A percentile compares a stretch with the other conserved stretches of the same genome.
Evolutionary conservation across 2,888 invertebrate genomes (phyloP).

Genomic region (Drosophila acutilabella): DNA sequence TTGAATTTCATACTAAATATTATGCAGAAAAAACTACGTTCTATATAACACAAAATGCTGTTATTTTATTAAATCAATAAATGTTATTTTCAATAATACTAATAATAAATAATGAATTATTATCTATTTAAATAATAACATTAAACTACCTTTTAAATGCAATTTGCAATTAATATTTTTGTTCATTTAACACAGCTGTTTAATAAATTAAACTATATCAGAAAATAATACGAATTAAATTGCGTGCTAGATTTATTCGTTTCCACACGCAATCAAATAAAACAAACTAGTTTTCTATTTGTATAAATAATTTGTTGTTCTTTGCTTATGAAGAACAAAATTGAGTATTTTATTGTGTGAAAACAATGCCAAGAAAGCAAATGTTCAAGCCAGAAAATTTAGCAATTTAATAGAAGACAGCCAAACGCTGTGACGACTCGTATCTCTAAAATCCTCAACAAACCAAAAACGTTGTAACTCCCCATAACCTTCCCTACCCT

Average conservation of each 20-base stretch:
- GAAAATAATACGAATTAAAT: not conserved
- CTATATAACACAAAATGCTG: too few species aligned
- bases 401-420: conserved; percentile 4
- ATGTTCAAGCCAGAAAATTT: conserved; percentile 1
- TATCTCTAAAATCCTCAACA: conserved; percentile 41
- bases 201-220: too few species aligned
- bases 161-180: too few species aligned
- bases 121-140: too few species aligned
- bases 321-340: not conserved
- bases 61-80: too few species aligned
- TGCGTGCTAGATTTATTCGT: not conserved
- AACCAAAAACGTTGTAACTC: conserved; percentile 20
- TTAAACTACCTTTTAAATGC: too few species aligned
- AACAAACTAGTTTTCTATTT: not conserved
- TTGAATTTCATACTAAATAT: too few species aligned
- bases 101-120: too few species aligned
- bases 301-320: not conserved
- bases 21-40: too few species aligned
- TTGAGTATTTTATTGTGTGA: conserved; percentile 35
- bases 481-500: not conserved
- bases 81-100: too few species aligned
- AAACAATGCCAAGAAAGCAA: conserved; percentile 25
- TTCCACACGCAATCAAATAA: not conserved
- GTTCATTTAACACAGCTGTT: too few species aligned
- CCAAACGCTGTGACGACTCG: conserved; percentile 13